These are phyloP conservation scores for Manacus vitellinus DNA, from an alignment of 2,113 vertebrate species.

Conservation along the genomic window DNA sequence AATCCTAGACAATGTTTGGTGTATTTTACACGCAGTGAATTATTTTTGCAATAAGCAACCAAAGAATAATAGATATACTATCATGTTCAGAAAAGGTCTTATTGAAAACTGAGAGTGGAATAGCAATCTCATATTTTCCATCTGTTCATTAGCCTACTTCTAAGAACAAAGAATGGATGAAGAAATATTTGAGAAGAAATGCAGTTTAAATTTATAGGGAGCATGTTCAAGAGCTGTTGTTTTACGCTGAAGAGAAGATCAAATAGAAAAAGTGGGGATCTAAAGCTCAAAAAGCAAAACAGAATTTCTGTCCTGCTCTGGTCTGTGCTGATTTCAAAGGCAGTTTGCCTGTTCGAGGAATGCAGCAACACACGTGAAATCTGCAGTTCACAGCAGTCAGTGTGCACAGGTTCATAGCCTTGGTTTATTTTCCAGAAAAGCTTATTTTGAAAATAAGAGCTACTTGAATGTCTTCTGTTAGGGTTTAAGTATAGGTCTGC, in stretches of 20 bases:
- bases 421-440: neutral
- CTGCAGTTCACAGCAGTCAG: neutral
- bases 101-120: neutral
- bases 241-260: neutral
- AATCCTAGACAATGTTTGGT: neutral
- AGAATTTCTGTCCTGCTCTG: neutral
- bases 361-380: neutral
- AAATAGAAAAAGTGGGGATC: neutral
- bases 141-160: neutral
- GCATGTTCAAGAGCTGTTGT: rapidly evolving
- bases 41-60: neutral
- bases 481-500: neutral
- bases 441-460: neutral
- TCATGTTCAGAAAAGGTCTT: neutral
- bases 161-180: neutral
- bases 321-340: neutral
- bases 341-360: neutral
- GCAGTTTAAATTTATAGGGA: neutral
- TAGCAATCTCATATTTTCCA: neutral
- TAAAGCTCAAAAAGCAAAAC: neutral
- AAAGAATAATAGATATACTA: neutral
- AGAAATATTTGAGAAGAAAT: neutral
- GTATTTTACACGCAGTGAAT: neutral
- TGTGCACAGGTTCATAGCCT: neutral
- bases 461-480: neutral